A percentile compares a stretch with the other conserved stretches of the same genome.
phyloP scores from a whole-genome alignment of 53 echinoderm and acorn worm genomes.

The Holothuria leucospilota region DNA sequence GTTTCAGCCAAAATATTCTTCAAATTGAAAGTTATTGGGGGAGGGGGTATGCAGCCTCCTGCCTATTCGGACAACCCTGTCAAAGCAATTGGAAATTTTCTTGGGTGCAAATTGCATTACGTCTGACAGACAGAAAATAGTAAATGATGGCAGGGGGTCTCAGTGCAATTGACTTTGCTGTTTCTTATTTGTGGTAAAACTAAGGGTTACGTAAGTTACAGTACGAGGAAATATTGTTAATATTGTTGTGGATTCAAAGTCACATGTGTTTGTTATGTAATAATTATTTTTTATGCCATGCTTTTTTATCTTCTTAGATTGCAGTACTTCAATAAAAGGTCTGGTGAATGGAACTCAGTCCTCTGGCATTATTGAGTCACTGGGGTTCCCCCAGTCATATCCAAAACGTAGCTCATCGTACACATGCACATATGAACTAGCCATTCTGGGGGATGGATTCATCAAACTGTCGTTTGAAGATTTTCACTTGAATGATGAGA shows the following conservation, averaged over 20 bases:
- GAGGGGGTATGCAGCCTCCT: no score
- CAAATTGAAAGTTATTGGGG: background rate
- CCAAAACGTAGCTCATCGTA: conserved; percentile 62
- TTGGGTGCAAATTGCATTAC: no score
- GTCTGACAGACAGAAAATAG: no score
- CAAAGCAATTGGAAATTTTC: no score
- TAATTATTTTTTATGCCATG: background rate
- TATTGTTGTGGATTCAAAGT: no score
- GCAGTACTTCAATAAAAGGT: background rate
- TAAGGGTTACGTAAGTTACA: no score
- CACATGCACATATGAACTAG: conserved; percentile 59
- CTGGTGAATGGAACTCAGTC: background rate
- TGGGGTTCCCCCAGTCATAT: conserved; percentile 65
- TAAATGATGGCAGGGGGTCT: no score
- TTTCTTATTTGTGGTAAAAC: no score
- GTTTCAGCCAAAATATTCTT: no score
- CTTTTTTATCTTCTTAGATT: background rate
- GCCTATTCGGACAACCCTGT: no score
- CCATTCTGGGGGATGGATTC: conserved; percentile 30
- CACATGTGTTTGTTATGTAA: background rate
- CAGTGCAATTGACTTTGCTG: no score
- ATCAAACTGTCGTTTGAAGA: conserved; percentile 70
- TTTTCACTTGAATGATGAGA: conserved; percentile 69
- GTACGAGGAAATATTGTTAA: no score
- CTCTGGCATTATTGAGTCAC: conserved; percentile 57